Evolutionary conservation across 2,113 vertebrate genomes (phyloP).

Genomic region (Anguilla japonica): DNA sequence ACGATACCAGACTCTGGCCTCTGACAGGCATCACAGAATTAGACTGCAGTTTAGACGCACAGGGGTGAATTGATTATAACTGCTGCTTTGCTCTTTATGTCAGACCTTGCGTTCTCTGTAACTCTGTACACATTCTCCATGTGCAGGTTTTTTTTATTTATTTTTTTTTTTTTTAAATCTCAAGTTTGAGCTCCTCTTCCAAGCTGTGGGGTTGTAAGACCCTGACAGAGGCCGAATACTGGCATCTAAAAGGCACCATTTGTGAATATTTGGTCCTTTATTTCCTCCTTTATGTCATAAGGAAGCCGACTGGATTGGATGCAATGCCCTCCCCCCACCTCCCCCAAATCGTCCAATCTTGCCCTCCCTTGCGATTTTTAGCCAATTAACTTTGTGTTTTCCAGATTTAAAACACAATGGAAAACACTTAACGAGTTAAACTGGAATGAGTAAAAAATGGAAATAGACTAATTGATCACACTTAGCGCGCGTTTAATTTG

Average conservation of each 20-base stretch:
- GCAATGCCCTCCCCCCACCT: not conserved
- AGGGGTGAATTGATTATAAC: not conserved
- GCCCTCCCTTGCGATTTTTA: constrained; percentile 31
- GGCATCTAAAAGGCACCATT: constrained; percentile 23
- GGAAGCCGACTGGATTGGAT: no score
- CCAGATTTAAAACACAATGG: constrained; percentile 28
- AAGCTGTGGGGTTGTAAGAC: not conserved
- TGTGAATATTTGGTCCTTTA: not conserved
- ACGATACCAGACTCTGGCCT: not conserved
- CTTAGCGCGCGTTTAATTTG: constrained; percentile 65
- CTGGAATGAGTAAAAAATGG: constrained; percentile 51
- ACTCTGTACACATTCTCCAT: not conserved
- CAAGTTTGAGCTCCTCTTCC: not conserved
- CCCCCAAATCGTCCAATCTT: not conserved
- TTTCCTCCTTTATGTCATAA: constrained; percentile 2
- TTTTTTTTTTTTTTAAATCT: not conserved
- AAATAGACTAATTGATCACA: constrained; percentile 63
- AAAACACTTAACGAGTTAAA: constrained; percentile 35
- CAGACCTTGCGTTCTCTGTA: not conserved
- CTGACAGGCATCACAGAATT: not conserved
- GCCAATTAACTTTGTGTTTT: constrained; percentile 55
- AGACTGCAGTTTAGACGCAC: not conserved
- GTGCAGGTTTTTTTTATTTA: not conserved
- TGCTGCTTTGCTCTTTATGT: not conserved
- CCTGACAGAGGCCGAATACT: not conserved